phyloP scores from a whole-genome alignment of 2,113 vertebrate species.

The Merops nubicus region DNA sequence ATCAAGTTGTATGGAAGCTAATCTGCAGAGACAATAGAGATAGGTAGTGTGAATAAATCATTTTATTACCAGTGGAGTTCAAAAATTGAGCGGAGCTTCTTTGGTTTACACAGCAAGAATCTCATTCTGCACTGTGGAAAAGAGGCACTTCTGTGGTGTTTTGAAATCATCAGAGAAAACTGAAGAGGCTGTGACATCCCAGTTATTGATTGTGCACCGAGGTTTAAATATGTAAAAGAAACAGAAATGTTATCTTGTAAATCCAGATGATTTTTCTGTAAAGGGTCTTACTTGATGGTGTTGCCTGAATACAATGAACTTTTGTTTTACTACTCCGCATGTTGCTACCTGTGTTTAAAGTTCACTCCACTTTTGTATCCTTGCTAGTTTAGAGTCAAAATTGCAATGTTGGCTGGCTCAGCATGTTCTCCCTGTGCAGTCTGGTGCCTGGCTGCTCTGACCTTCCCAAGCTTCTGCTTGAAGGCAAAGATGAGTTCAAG shows the following conservation, averaged over 20 bases:
- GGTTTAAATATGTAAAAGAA: neutral
- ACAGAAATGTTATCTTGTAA: neutral
- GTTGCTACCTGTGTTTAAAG: neutral
- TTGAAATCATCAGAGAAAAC: neutral
- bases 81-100: neutral
- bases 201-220: rapidly evolving
- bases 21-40: neutral
- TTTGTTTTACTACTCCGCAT: neutral
- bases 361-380: neutral
- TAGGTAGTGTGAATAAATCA: neutral
- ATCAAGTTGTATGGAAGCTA: neutral
- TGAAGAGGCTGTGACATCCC: neutral
- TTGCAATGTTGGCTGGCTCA: neutral
- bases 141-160: neutral
- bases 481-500: neutral
- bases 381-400: neutral
- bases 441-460: rapidly evolving
- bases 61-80: neutral
- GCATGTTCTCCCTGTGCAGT: rapidly evolving
- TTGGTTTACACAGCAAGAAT: neutral
- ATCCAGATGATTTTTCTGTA: neutral
- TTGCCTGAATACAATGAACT: neutral
- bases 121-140: neutral
- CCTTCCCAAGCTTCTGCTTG: neutral
- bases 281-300: neutral